Evolutionary conservation across 2,888 invertebrate genomes (phyloP).

Genomic region (Nipponacmea schrenckii): DNA sequence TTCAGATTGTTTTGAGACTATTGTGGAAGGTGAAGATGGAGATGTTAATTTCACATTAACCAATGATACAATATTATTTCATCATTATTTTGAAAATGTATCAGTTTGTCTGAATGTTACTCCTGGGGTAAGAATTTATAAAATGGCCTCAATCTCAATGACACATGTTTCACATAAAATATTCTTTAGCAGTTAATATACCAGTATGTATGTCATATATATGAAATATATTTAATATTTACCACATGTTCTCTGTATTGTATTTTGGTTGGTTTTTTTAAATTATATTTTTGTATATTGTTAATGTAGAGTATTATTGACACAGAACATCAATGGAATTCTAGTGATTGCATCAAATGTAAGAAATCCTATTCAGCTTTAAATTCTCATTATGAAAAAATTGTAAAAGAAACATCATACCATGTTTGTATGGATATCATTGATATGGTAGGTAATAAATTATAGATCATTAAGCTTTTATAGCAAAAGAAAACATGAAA

Average conservation of each 20-base stretch:
- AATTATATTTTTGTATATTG: too few species aligned
- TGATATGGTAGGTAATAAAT: constrained; percentile 34
- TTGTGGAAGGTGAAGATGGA: constrained; percentile 36
- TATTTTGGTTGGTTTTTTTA: too few species aligned
- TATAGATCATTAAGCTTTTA: neutral
- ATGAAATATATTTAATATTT: too few species aligned
- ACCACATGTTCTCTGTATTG: too few species aligned
- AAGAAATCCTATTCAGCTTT: constrained; percentile 27
- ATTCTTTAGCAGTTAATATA: too few species aligned
- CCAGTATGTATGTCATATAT: too few species aligned
- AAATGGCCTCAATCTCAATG: too few species aligned
- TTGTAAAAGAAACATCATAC: constrained; percentile 18
- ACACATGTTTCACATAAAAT: too few species aligned
- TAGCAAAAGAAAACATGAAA: too few species aligned
- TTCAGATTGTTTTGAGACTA: constrained; percentile 38
- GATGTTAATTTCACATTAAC: constrained; percentile 32
- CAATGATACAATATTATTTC: constrained; percentile 21
- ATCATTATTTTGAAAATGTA: constrained; percentile 5
- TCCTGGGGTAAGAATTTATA: constrained; percentile 2
- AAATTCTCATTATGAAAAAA: constrained; percentile 30
- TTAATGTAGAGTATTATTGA: too few species aligned
- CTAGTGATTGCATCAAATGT: constrained; percentile 24
- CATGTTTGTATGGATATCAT: constrained; percentile 43
- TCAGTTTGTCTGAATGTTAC: constrained; percentile 12
- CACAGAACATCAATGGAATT: too few species aligned